Conservation (phyloP, 2,113 vertebrate genomes). For the Dolichotis patagonum region DNA sequence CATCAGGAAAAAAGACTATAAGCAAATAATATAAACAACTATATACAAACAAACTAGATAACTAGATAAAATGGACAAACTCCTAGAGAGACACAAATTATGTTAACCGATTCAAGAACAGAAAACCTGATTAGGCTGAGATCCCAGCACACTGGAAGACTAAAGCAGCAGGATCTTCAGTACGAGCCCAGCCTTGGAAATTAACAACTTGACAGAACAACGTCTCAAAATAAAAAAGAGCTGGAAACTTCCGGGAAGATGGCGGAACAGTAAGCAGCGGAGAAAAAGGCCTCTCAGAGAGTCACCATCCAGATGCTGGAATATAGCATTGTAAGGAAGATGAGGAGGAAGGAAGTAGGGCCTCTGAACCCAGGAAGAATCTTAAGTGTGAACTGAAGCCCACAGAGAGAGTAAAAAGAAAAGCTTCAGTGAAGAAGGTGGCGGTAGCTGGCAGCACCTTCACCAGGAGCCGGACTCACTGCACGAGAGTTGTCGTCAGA, state of each 20-base stretch:
- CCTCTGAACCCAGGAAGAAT: no score
- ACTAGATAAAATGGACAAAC: constrained; percentile 29
- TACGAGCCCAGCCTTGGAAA: not conserved
- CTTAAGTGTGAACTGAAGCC: no score
- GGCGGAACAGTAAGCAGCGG: no score
- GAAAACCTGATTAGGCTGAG: not conserved
- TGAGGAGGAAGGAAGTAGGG: no score
- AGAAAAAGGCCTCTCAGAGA: no score
- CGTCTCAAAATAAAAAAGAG: not conserved
- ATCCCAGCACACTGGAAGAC: not conserved
- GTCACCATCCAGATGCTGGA: no score
- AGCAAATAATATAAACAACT: constrained; percentile 19
- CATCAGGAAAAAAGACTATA: not conserved
- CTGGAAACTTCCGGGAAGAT: not conserved
- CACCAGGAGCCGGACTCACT: no score
- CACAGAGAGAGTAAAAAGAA: no score
- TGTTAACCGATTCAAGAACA: not conserved
- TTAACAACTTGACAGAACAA: not conserved
- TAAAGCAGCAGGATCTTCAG: not conserved
- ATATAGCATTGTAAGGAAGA: no score
- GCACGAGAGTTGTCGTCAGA: no score
- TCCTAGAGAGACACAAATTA: not conserved
- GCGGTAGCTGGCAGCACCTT: no score
- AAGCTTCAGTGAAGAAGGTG: no score
- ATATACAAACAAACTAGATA: not conserved